Evolutionary conservation across 2,113 vertebrate genomes (phyloP).

Genomic region (Siphamia tubifer): DNA sequence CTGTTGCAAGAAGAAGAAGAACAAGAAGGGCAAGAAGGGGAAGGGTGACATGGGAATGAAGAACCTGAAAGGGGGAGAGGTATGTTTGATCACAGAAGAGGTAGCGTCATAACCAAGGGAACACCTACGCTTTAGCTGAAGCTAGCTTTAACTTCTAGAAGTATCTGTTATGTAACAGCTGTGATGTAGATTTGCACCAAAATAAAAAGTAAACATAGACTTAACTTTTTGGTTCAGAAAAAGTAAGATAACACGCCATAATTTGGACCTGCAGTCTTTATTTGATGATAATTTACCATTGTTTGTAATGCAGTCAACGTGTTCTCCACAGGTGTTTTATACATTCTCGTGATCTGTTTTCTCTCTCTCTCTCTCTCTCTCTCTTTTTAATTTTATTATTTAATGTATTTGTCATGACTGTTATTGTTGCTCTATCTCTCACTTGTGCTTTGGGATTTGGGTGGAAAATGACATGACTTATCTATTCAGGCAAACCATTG

Average conservation of each 20-base stretch:
- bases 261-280: background rate
- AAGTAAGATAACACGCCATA: background rate
- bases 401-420: conserved; percentile 68
- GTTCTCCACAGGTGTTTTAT: conserved; percentile 56
- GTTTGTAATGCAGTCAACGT: conserved; percentile 49
- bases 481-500: conserved; percentile 27
- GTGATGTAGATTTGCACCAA: background rate
- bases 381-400: conserved; percentile 50
- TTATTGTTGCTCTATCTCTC: conserved; percentile 67
- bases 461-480: conserved; percentile 72
- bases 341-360: conserved; percentile 49
- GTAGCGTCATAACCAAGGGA: background rate
- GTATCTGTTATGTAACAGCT: conserved; percentile 22
- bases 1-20: conserved; percentile 98
- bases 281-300: conserved; percentile 14
- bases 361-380: conserved; percentile 38
- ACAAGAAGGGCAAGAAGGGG: conserved; percentile 96
- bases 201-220: background rate
- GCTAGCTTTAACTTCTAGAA: background rate
- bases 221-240: background rate
- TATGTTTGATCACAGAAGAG: conserved; percentile 54
- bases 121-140: background rate
- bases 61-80: conserved; percentile 91
- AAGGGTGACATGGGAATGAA: conserved; percentile 98
- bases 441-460: conserved; percentile 70